Evolutionary conservation across 2,888 invertebrate species (phyloP).

Genomic region (Lamellibrachia columna): DNA sequence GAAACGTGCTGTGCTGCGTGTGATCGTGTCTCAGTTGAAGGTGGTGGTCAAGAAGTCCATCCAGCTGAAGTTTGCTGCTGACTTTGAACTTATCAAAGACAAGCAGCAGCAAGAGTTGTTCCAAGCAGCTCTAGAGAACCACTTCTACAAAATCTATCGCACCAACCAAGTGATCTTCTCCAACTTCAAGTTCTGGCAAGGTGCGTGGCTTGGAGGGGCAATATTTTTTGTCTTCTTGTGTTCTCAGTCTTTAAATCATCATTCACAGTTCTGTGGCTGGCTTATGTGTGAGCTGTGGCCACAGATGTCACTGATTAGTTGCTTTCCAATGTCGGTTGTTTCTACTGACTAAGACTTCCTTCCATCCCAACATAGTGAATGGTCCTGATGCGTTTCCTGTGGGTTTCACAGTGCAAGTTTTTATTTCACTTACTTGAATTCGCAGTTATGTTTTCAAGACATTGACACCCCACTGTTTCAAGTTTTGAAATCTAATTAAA

Average conservation of each 20-base stretch:
- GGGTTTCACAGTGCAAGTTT: too few relatives aligned
- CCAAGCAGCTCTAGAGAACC: neutral
- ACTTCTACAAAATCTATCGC: neutral
- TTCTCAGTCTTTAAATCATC: neutral
- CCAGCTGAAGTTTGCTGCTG: neutral
- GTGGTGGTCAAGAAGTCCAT: neutral
- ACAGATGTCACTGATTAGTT: neutral
- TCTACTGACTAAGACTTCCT: neutral
- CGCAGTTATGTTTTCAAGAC: too few relatives aligned
- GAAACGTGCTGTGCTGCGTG: neutral
- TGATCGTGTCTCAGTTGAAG: neutral
- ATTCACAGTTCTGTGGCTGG: neutral
- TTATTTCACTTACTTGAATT: too few relatives aligned
- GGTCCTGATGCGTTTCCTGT: neutral
- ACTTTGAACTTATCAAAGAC: neutral
- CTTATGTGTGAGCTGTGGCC: neutral
- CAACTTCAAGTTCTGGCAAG: neutral
- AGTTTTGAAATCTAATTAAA: too few relatives aligned
- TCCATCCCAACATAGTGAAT: neutral
- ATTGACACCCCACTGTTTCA: too few relatives aligned
- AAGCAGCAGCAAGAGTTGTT: neutral
- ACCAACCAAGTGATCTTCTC: neutral
- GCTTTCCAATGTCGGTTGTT: neutral
- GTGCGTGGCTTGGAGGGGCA: neutral
- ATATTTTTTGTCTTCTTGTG: conserved; percentile 2